Evolutionary conservation across 2,888 invertebrate genomes (phyloP).

Genomic region (Ptilodon capucinus): DNA sequence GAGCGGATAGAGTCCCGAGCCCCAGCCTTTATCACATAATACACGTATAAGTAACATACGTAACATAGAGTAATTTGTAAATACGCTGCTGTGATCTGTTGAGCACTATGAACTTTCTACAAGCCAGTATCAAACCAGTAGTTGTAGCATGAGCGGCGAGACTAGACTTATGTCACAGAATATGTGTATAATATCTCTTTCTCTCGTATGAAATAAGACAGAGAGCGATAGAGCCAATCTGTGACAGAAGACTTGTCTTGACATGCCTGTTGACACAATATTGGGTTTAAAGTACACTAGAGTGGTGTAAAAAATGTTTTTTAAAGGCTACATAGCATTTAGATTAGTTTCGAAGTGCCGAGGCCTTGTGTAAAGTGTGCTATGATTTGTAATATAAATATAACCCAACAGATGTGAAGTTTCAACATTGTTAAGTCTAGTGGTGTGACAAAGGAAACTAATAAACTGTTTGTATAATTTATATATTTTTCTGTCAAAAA

Average conservation of each 20-base stretch:
- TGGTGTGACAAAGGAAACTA: slow-evolving; percentile 27
- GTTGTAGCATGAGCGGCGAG: not conserved
- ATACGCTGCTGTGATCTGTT: not conserved
- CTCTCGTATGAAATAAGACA: not conserved
- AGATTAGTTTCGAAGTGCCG: not conserved
- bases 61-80: not conserved
- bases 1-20: slow-evolving; percentile 86
- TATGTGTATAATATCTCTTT: too few relatives aligned
- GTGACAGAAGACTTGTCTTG: too few relatives aligned
- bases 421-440: slow-evolving; percentile 24
- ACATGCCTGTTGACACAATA: too few relatives aligned
- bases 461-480: slow-evolving; percentile 19
- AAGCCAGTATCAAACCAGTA: not conserved
- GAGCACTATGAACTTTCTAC: not conserved
- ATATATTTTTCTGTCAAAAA: slow-evolving; percentile 16
- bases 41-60: not conserved
- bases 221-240: not conserved
- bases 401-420: slow-evolving; percentile 7
- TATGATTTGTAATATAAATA: slow-evolving; percentile 8
- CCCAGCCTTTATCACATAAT: slow-evolving; percentile 89
- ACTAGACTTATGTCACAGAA: too few relatives aligned
- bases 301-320: too few relatives aligned
- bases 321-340: not conserved
- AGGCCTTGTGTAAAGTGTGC: not conserved
- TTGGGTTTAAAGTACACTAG: too few relatives aligned